Evolutionary conservation across 2,113 vertebrate species (phyloP), one percentile per base, ranked within the genome.

Genomic region (Gallinago paraguaiae): DNA sequence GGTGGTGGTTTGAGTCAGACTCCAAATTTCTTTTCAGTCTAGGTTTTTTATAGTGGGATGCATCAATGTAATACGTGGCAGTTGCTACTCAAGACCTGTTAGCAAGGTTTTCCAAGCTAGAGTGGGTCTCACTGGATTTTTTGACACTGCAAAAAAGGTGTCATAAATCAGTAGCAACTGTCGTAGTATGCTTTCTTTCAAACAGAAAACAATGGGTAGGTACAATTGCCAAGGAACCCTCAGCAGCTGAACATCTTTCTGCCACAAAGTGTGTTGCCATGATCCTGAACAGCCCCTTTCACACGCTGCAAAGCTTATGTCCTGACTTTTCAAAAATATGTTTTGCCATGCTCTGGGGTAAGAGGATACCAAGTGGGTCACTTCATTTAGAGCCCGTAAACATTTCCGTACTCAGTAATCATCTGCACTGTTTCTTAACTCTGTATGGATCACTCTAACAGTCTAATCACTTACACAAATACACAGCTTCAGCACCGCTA

Each of bases 391-490:
- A 96, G 94, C 86, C 88, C 27, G 14, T 97, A 97, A 97, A 96
- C 89, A 97, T 96, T 97, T 95, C 88, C 10, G 50, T 63, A 97
- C 94, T 97, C 95, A 96, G 95, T 92, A 95, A 96, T 97, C 94
- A 97, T 96, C 91, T 81, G 92, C 72, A 56, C 83, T 37, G 41
- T 41, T 93, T 68, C 95, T 90, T 80, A 72, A 16, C 84, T 88
- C 63, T 13, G 27, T 41, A 61, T 89, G 90, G 90, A 92, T 93
- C 74, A 37, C 69, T 82, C 80, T 50, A 97, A 93, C 94, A 78
- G 59, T 68, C 88, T 82, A 97, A 97, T 97, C 92, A 92, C 95
- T 97, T 97, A 94, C 76, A 96, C 84, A 97, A 97, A 97, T 97
- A 97, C 94, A 97, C 97, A 97, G 68, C 72, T 91, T 87, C 82